These are phyloP conservation scores for Dryocosmus kuriphilus DNA, from an alignment of 2,888 invertebrate genomes.

Conservation along the genomic window DNA sequence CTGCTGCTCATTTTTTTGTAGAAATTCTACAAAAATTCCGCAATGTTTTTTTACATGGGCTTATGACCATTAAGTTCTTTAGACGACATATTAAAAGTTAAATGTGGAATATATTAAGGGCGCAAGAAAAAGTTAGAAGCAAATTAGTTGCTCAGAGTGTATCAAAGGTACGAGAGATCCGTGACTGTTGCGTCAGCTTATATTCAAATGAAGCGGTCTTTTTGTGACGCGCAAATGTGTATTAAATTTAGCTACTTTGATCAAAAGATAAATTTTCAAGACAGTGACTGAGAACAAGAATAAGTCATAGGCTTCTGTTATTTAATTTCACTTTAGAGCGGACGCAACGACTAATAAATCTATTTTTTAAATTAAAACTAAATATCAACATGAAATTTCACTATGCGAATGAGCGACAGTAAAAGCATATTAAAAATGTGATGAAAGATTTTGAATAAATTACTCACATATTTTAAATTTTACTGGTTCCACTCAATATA, in stretches of 20 bases:
- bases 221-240: not conserved
- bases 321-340: not conserved
- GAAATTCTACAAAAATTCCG: no score
- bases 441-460: not conserved
- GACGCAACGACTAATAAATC: not conserved
- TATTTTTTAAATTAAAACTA: not conserved
- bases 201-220: not conserved
- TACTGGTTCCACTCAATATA: no score
- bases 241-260: not conserved
- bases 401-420: not conserved
- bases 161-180: conserved; percentile 52
- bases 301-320: not conserved
- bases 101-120: not conserved
- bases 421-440: not conserved
- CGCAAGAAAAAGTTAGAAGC: not conserved
- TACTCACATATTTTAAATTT: not conserved
- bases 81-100: not conserved
- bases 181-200: not conserved
- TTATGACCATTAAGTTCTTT: not conserved
- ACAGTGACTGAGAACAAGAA: not conserved
- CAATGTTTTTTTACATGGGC: no score
- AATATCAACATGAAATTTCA: not conserved
- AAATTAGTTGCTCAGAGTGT: conserved; percentile 34
- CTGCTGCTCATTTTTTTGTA: no score
- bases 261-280: not conserved